These are phyloP conservation scores for Macquaria ambigua DNA, from an alignment of 2,113 vertebrate genomes.

Conservation along the genomic window DNA sequence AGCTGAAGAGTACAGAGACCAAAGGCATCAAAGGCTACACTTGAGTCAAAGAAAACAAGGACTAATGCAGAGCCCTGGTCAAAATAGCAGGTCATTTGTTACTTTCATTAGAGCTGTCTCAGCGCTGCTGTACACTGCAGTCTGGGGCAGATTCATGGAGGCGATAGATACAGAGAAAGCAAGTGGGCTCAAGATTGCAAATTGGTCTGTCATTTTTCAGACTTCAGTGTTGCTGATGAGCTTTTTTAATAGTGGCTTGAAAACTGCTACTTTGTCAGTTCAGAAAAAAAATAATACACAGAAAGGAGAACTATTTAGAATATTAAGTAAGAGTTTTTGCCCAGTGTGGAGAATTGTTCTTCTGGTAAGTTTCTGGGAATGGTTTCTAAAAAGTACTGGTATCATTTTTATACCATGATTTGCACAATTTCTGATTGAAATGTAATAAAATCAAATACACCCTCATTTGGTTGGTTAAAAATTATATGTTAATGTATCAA, in stretches of 20 bases:
- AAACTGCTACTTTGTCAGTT: slow-evolving; percentile 24
- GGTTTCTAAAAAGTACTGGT: background rate
- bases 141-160: slow-evolving; percentile 49
- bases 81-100: slow-evolving; percentile 63
- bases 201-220: slow-evolving; percentile 50
- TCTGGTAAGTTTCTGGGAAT: background rate
- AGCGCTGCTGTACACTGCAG: slow-evolving; percentile 46
- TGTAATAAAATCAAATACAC: background rate
- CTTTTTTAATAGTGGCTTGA: slow-evolving; percentile 23
- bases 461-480: background rate
- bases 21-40: slow-evolving; percentile 25
- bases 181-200: slow-evolving; percentile 46
- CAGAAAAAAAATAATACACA: background rate
- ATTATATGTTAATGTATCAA: background rate
- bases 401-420: background rate
- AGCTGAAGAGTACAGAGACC: slow-evolving; percentile 5
- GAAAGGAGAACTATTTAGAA: background rate
- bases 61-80: slow-evolving; percentile 61
- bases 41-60: slow-evolving; percentile 58
- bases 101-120: slow-evolving; percentile 65
- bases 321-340: background rate
- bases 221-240: slow-evolving; percentile 41
- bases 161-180: slow-evolving; percentile 35
- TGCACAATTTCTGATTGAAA: background rate
- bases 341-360: background rate